Conservation (phyloP, 2,888 invertebrate species). For the Dione vanillae region DNA sequence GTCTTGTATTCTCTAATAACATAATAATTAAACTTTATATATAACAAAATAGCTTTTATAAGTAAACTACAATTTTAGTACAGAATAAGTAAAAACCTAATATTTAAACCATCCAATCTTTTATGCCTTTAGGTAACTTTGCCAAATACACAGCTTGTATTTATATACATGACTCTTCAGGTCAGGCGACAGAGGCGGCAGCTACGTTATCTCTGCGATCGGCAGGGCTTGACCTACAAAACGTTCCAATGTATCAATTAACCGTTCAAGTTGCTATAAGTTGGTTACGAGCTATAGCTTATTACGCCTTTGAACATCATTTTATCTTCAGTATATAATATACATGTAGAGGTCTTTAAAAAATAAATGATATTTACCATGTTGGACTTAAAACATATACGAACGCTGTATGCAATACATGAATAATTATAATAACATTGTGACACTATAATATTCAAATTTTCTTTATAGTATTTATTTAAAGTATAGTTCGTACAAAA, state of each 20-base stretch:
- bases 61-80: not conserved
- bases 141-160: not conserved
- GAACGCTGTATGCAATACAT: too few species aligned
- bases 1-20: too few species aligned
- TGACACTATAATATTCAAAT: too few species aligned
- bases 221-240: constrained; percentile 50
- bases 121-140: not conserved
- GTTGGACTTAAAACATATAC: too few species aligned
- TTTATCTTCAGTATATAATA: not conserved
- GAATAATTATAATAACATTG: too few species aligned
- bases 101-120: not conserved
- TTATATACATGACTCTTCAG: constrained; percentile 6
- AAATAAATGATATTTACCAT: not conserved
- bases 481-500: not conserved
- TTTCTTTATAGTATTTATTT: too few species aligned
- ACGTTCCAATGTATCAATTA: constrained; percentile 45
- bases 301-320: not conserved
- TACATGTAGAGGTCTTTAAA: not conserved
- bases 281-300: constrained; percentile 27
- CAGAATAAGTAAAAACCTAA: not conserved
- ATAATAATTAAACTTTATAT: too few species aligned
- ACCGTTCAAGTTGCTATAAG: constrained; percentile 41
- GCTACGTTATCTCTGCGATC: constrained; percentile 31
- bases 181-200: constrained; percentile 22
- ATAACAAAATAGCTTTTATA: too few species aligned